Conservation (phyloP, 2,797 vertebrate genomes). For the Scarus forsteni region DNA sequence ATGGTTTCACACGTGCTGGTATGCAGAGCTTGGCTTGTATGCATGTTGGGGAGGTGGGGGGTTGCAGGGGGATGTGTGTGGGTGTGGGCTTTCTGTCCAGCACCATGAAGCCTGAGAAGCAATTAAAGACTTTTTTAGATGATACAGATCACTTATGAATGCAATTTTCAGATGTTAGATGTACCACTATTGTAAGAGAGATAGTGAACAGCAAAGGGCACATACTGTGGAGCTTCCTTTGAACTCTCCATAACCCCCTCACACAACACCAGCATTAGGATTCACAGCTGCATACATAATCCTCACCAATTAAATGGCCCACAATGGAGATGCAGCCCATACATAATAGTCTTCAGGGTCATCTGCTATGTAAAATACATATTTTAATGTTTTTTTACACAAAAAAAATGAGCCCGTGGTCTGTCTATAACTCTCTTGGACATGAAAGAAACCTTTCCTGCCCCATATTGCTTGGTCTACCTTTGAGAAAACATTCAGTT, state of each 20-base stretch:
- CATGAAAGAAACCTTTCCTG: too few relatives aligned
- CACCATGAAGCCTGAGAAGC: slow-evolving; percentile 14
- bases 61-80: neutral
- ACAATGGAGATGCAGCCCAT: neutral
- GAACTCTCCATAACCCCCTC: slow-evolving; percentile 18
- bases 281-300: neutral
- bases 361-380: too few relatives aligned
- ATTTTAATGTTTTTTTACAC: too few relatives aligned
- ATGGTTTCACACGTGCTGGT: slow-evolving; percentile 47
- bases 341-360: neutral
- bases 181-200: slow-evolving; percentile 14
- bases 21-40: slow-evolving; percentile 18
- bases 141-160: slow-evolving; percentile 22
- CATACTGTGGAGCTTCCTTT: slow-evolving; percentile 20
- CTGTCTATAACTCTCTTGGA: too few relatives aligned
- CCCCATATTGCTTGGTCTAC: too few relatives aligned
- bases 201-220: neutral
- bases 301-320: neutral
- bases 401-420: too few relatives aligned
- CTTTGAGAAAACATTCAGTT: too few relatives aligned
- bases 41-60: neutral
- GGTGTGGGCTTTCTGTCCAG: neutral
- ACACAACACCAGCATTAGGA: neutral
- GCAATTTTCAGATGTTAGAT: slow-evolving; percentile 26
- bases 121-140: slow-evolving; percentile 6